Base-by-base conservation (phyloP, 2,888 invertebrate genomes). In the Trisateles emortualis region DNA sequence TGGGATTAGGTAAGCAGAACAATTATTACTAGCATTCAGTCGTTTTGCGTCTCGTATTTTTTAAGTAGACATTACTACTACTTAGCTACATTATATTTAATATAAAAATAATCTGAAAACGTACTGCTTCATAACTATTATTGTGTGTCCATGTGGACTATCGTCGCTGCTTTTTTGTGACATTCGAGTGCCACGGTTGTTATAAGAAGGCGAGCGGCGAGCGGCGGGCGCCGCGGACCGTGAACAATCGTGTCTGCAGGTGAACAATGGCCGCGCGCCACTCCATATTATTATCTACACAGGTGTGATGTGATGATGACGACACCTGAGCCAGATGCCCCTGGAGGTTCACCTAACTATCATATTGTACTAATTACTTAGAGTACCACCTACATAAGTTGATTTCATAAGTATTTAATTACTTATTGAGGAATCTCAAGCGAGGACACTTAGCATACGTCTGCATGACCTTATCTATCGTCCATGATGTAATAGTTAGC, bases 1-100 rank as follows among this genome's bases (percentile, higher is more conserved):
- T 96, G 94, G 95, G 95, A 73, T 88, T 96, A 45, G 96, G 96
- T 96, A 80, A 95, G 90, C 52, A 11, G 11, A 10, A 10, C 17
- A 32, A 3, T 9, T n/a, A n/a, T n/a, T n/a, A n/a, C n/a, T n/a
- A n/a, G n/a, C n/a, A n/a, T n/a, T n/a, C n/a, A n/a, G n/a, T n/a
- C n/a, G n/a, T n/a, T n/a, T n/a, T n/a, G n/a, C n/a, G n/a, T n/a
- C n/a, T n/a, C n/a, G n/a, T n/a, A n/a, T n/a, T n/a, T n/a, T n/a
- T n/a, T n/a, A n/a, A n/a, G n/a, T n/a, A n/a, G n/a, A n/a, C n/a
- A n/a, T n/a, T n/a, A n/a, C n/a, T n/a, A n/a, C n/a, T n/a, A n/a
- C n/a, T n/a, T n/a, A n/a, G n/a, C n/a, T n/a, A n/a, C n/a, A n/a
- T n/a, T n/a, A n/a, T n/a, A n/a, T n/a, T n/a, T n/a, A n/a, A n/a